Conservation (phyloP, 2,888 invertebrate genomes). For the Ecdyonurus torrentis region DNA sequence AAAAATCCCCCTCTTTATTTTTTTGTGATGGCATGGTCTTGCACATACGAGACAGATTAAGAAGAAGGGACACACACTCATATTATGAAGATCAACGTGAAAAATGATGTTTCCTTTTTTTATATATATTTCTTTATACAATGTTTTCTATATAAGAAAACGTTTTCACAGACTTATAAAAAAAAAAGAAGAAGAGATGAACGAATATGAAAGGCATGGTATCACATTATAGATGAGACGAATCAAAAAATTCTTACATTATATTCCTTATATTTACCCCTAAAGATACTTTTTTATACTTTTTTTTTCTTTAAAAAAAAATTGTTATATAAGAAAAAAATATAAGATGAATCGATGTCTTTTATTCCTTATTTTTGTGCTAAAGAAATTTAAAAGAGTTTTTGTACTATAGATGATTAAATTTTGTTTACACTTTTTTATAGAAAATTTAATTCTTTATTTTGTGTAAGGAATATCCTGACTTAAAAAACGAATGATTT, state of each 20-base stretch:
- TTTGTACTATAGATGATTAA: no score
- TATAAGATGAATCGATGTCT: no score
- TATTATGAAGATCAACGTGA: not conserved
- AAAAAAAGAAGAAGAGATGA: not conserved
- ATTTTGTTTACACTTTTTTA: no score
- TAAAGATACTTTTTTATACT: not conserved
- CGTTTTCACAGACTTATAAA: not conserved
- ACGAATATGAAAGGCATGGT: not conserved
- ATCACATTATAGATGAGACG: not conserved
- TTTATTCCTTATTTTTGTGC: no score
- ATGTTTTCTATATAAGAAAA: not conserved
- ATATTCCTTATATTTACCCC: not conserved
- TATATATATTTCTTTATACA: not conserved
- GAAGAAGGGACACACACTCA: no score
- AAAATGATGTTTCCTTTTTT: not conserved
- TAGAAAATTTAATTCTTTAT: no score
- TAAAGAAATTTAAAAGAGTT: no score
- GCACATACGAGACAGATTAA: not conserved
- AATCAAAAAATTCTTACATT: not conserved
- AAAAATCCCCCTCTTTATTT: not conserved
- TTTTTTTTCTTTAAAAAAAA: not conserved
- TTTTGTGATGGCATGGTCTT: not conserved
- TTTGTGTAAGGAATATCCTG: no score
- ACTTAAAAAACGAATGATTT: no score
- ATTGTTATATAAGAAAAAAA: not conserved